Evolutionary conservation across 2,797 vertebrate species (phyloP).

Genomic region (Esox lucius): DNA sequence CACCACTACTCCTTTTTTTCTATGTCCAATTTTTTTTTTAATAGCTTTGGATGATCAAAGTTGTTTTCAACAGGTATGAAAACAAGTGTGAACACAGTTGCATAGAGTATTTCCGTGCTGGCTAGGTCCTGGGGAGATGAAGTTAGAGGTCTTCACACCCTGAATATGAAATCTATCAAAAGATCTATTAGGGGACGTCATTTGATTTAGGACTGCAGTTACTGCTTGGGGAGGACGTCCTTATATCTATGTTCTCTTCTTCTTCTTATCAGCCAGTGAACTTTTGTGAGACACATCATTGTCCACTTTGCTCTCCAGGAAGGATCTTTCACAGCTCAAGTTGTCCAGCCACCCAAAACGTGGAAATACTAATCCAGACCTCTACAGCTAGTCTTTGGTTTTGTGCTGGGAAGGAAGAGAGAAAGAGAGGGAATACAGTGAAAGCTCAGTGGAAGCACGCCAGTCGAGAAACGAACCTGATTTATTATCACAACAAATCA

Average conservation of each 20-base stretch:
- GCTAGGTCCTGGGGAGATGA: background rate
- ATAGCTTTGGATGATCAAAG: background rate
- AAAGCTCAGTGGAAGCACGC: slow-evolving; percentile 74
- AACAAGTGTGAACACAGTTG: background rate
- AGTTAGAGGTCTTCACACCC: background rate
- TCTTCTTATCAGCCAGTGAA: slow-evolving; percentile 58
- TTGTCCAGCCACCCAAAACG: slow-evolving; percentile 71
- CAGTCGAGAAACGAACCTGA: slow-evolving; percentile 79
- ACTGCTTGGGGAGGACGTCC: slow-evolving; percentile 6
- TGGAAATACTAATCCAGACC: slow-evolving; percentile 52
- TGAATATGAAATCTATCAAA: background rate
- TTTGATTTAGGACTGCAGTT: background rate
- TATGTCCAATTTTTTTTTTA: background rate
- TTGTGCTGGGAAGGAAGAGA: slow-evolving; percentile 67
- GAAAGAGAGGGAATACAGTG: slow-evolving; percentile 41
- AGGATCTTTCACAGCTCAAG: slow-evolving; percentile 70
- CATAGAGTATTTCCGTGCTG: background rate
- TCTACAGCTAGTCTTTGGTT: slow-evolving; percentile 59
- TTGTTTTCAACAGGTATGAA: background rate
- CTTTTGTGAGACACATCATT: slow-evolving; percentile 17
- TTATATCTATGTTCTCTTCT: slow-evolving; percentile 60
- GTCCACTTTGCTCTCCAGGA: slow-evolving; percentile 48
- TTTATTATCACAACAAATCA: slow-evolving; percentile 88
- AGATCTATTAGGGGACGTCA: background rate
- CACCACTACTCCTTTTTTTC: background rate